phyloP scores from a whole-genome alignment of 2,888 invertebrate species.

The Tetheella fluctuosa region DNA sequence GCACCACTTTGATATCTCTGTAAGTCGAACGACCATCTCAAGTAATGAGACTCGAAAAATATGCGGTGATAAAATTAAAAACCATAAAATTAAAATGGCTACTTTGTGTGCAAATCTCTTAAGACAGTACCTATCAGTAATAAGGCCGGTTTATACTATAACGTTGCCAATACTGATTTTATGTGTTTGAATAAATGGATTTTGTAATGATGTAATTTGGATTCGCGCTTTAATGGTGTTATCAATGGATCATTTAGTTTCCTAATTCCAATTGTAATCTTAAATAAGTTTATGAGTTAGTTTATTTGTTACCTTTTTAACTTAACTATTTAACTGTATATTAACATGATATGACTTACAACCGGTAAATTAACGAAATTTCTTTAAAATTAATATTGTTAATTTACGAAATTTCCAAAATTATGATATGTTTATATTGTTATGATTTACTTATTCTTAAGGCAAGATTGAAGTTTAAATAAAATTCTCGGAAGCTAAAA shows the following conservation, averaged over 20 bases:
- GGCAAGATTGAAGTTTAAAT: too few species aligned
- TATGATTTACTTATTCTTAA: too few species aligned
- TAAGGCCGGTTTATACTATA: not conserved
- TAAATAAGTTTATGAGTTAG: not conserved
- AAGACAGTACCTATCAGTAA: not conserved
- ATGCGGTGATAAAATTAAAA: constrained; percentile 13
- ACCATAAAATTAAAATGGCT: constrained; percentile 11
- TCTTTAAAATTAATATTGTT: too few species aligned
- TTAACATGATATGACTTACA: too few species aligned
- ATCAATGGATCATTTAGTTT: constrained; percentile 2
- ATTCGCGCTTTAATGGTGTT: not conserved
- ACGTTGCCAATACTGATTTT: constrained; percentile 1
- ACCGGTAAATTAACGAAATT: too few species aligned
- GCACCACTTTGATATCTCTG: constrained; percentile 8
- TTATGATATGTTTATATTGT: too few species aligned
- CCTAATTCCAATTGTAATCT: constrained; percentile 7
- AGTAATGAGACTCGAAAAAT: constrained; percentile 21
- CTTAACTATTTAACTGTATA: too few species aligned
- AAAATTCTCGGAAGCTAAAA: not conserved
- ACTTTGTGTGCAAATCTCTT: constrained; percentile 7
- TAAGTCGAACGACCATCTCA: not conserved
- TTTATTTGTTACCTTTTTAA: too few species aligned
- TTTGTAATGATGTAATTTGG: not conserved
- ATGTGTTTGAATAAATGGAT: not conserved
- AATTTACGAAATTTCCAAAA: too few species aligned